Base-by-base conservation (phyloP, 2,797 vertebrate genomes). In the Myotis planiceps region DNA sequence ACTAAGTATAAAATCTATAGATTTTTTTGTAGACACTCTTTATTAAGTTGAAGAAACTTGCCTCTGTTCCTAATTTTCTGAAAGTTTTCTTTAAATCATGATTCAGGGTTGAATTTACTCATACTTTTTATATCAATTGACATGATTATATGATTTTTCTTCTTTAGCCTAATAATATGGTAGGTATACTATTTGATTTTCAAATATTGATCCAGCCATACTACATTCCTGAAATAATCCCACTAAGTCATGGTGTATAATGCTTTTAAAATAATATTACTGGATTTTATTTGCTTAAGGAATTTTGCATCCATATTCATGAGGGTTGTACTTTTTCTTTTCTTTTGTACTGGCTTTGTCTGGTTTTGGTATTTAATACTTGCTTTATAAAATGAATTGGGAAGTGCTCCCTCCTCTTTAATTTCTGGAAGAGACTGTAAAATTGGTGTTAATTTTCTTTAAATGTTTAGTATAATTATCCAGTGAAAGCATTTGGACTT, bases 341-440 rank as follows among this genome's bases (percentile, higher is more conserved):
- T 18, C 14, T 53, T n/a, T 83, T 51, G 4, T 81, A 80, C 21
- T 78, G 13, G 37, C 37, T 82, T 80, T 81, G 49, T 84, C 15
- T 55, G 66, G 21, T 66, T 86, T 85, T 58, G 39, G 9, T 88
- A 49, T 81, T 81, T 74, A 65, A 42, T 84, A 47, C 37, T 81
- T 53, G 25, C 18, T 78, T 72, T 45, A 90, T 55, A 79, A 88
- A 88, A 72, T 78, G 53, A 88, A 83, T 88, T 91, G 63, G 16
- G 15, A 93, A 74, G n/a, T 84, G 23, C 45, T 65, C 13, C 25
- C 29, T 75, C 47, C 34, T 25, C 42, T 49, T 49, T 75, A 55
- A 21, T 72, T 92, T 83, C 9, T 63, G 60, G 53, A 90, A 84
- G n/a, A 71, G 13, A 71, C 37, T 55, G 21, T 53, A 53, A 53